These are phyloP conservation scores for Goniozus legneri DNA, from an alignment of 1,140 invertebrate genomes.

Conservation along the genomic window DNA sequence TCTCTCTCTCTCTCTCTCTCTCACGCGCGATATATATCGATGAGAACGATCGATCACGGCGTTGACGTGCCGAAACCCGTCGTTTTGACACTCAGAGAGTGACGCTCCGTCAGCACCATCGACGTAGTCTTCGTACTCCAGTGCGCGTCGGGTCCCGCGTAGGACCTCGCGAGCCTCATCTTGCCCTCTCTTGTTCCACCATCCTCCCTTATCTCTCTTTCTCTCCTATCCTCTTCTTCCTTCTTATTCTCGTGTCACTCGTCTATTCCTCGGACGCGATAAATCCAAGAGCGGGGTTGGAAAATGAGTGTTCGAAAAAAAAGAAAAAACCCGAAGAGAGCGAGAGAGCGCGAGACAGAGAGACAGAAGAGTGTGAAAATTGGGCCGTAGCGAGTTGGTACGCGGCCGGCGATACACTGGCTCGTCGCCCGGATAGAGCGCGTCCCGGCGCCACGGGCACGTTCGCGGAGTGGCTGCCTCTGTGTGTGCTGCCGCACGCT, in stretches of 20 bases:
- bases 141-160: conserved; percentile 3
- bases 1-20: neutral
- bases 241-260: conserved; percentile 7
- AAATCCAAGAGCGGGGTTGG: neutral
- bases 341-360: neutral
- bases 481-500: too few species aligned
- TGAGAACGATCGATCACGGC: neutral
- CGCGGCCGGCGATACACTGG: conserved; percentile 29
- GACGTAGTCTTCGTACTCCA: conserved; percentile 4
- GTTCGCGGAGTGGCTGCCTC: too few species aligned
- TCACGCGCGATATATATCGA: neutral
- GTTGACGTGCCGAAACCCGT: neutral
- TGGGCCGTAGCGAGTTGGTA: conserved; percentile 13
- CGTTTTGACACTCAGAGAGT: neutral
- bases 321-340: neutral
- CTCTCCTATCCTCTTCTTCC: conserved; percentile 7
- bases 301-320: too few species aligned
- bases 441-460: conserved; percentile 8
- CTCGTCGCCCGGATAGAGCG: conserved; percentile 24
- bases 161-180: conserved; percentile 9
- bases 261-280: neutral
- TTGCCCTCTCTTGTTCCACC: too few species aligned
- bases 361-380: neutral
- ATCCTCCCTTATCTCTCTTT: too few species aligned
- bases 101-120: conserved; percentile 4